phyloP scores from a whole-genome alignment of 2,113 vertebrate species.

The Neodon shergylaensis region DNA sequence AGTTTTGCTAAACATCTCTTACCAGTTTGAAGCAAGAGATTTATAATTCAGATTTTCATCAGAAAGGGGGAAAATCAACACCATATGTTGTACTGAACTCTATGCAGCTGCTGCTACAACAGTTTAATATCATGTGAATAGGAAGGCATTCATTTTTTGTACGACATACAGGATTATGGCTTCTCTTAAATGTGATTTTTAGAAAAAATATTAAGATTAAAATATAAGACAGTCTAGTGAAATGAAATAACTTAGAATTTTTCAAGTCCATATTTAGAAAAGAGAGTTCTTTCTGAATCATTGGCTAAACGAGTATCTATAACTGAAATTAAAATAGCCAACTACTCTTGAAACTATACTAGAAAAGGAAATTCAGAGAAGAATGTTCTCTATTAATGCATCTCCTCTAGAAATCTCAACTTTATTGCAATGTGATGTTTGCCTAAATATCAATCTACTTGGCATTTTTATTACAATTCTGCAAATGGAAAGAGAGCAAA shows the following conservation, averaged over 20 bases:
- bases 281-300: constrained; percentile 64
- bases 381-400: constrained; percentile 78
- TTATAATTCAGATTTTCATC: constrained; percentile 68
- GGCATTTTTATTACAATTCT: constrained; percentile 86
- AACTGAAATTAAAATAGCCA: constrained; percentile 72
- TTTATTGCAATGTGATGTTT: constrained; percentile 81
- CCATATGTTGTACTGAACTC: constrained; percentile 69
- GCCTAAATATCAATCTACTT: constrained; percentile 85
- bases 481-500: constrained; percentile 86
- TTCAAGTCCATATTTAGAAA: constrained; percentile 60
- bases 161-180: constrained; percentile 56
- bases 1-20: constrained; percentile 67
- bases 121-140: constrained; percentile 58
- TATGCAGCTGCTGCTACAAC: constrained; percentile 57
- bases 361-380: constrained; percentile 76
- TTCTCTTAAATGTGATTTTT: neutral
- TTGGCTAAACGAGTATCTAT: constrained; percentile 63
- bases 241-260: constrained; percentile 66
- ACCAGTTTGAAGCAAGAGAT: constrained; percentile 66
- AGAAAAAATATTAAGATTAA: constrained; percentile 71
- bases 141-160: constrained; percentile 10
- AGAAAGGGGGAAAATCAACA: constrained; percentile 52
- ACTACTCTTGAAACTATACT: constrained; percentile 64
- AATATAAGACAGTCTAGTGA: constrained; percentile 65
- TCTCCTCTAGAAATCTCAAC: constrained; percentile 81